phyloP scores from a whole-genome alignment of 1,140 invertebrate genomes.

The Drosophila biarmipes region DNA sequence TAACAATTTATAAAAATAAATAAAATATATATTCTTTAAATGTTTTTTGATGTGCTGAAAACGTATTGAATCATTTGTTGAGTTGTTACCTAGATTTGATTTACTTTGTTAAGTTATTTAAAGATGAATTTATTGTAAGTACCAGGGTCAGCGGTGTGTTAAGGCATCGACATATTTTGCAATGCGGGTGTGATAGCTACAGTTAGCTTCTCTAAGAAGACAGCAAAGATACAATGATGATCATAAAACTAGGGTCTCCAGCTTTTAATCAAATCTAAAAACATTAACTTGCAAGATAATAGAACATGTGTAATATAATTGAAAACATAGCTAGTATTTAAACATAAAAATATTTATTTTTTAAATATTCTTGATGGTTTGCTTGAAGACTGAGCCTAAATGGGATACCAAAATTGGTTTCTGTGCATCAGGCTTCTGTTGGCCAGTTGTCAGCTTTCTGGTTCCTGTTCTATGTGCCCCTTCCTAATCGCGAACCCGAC shows the following conservation, averaged over 20 bases:
- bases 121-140: too few species aligned
- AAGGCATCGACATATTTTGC: too few species aligned
- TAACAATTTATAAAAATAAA: too few species aligned
- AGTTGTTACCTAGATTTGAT: too few species aligned
- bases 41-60: too few species aligned
- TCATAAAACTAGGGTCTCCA: not conserved
- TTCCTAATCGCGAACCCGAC: constrained; percentile 32
- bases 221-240: not conserved
- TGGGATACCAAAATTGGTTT: constrained; percentile 5
- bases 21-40: too few species aligned
- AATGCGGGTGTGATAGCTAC: not conserved
- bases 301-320: too few species aligned
- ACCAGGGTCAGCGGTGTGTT: too few species aligned
- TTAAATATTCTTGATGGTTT: not conserved
- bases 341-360: not conserved
- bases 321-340: not conserved
- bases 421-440: constrained; percentile 29
- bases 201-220: not conserved
- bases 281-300: too few species aligned
- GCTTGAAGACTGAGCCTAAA: too few species aligned
- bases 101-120: too few species aligned
- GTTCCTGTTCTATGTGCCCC: not conserved
- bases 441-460: constrained; percentile 20
- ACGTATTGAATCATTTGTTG: too few species aligned
- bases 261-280: not conserved